A percentile compares a stretch with the other conserved stretches of the same genome.
phyloP scores from a whole-genome alignment of 2,888 invertebrate species.

The Thelaira solivaga region DNA sequence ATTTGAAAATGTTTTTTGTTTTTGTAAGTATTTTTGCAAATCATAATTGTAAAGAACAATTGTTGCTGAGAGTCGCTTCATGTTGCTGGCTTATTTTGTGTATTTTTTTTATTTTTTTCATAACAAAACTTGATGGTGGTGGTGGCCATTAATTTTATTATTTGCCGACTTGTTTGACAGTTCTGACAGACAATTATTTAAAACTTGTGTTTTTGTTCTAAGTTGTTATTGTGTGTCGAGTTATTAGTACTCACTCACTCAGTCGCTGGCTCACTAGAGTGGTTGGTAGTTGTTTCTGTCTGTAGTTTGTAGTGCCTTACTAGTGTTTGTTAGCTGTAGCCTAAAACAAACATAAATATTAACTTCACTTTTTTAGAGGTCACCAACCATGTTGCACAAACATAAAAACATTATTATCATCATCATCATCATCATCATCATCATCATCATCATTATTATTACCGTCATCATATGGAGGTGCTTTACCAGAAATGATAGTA shows the following conservation, averaged over 20 bases:
- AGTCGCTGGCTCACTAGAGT: slow-evolving; percentile 14
- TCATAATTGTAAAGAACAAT: slow-evolving; percentile 45
- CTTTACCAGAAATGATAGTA: slow-evolving; percentile 51
- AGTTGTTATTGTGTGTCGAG: slow-evolving; percentile 57
- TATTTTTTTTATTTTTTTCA: slow-evolving; percentile 15
- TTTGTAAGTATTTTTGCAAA: slow-evolving; percentile 3
- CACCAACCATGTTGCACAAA: slow-evolving; percentile 36
- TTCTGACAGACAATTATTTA: slow-evolving; percentile 78
- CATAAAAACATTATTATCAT: slow-evolving; percentile 18
- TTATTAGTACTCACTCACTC: slow-evolving; percentile 58
- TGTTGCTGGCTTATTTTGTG: slow-evolving; percentile 16
- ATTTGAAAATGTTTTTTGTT: not conserved
- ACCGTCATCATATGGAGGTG: slow-evolving; percentile 31
- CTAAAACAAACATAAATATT: slow-evolving; percentile 40
- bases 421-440: slow-evolving; percentile 31
- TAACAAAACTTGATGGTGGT: slow-evolving; percentile 48
- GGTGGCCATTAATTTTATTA: slow-evolving; percentile 76
- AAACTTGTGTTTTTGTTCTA: slow-evolving; percentile 75
- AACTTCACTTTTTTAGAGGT: slow-evolving; percentile 62
- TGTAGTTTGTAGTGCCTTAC: slow-evolving; percentile 13
- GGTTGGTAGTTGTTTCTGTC: not conserved
- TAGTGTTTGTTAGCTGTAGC: slow-evolving; percentile 33
- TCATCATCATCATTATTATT: slow-evolving; percentile 34
- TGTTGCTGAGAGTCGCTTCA: slow-evolving; percentile 24
- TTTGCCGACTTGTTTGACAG: slow-evolving; percentile 78